Conservation (phyloP, 2,888 invertebrate species). For the Sympetrum striolatum region DNA sequence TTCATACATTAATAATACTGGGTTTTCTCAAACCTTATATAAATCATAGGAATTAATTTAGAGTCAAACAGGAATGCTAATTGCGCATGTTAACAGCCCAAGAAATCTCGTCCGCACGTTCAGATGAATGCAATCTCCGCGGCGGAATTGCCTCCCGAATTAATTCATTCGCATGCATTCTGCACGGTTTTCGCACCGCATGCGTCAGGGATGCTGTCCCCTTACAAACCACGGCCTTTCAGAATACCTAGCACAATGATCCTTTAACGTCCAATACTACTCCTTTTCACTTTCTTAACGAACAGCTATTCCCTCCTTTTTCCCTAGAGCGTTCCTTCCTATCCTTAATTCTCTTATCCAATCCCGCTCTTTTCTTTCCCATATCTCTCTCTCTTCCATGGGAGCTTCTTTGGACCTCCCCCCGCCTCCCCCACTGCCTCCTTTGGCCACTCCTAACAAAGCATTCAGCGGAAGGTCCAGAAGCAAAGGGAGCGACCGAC, state of each 20-base stretch:
- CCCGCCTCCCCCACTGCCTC: too few species aligned
- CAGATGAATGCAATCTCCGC: too few species aligned
- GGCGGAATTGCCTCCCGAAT: not conserved
- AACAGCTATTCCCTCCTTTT: constrained; percentile 30
- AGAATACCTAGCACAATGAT: not conserved
- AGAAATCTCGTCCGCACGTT: too few species aligned
- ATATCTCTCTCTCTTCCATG: not conserved
- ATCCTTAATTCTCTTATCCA: not conserved
- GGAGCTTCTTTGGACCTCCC: not conserved
- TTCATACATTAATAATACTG: too few species aligned
- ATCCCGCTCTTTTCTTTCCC: not conserved
- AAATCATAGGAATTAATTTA: too few species aligned
- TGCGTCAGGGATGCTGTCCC: not conserved
- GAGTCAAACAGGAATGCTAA: too few species aligned
- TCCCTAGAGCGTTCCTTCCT: not conserved
- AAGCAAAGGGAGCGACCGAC: not conserved
- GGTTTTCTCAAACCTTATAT: too few species aligned
- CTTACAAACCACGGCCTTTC: not conserved
- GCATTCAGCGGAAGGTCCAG: constrained; percentile 35
- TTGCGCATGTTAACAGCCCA: too few species aligned
- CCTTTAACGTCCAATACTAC: not conserved
- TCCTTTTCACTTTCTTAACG: constrained; percentile 37
- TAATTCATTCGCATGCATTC: not conserved
- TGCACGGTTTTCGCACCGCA: not conserved
- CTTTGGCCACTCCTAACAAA: constrained; percentile 33